Evolutionary conservation across 2,113 vertebrate genomes (phyloP).

Genomic region (Phrynosoma blainvillii): DNA sequence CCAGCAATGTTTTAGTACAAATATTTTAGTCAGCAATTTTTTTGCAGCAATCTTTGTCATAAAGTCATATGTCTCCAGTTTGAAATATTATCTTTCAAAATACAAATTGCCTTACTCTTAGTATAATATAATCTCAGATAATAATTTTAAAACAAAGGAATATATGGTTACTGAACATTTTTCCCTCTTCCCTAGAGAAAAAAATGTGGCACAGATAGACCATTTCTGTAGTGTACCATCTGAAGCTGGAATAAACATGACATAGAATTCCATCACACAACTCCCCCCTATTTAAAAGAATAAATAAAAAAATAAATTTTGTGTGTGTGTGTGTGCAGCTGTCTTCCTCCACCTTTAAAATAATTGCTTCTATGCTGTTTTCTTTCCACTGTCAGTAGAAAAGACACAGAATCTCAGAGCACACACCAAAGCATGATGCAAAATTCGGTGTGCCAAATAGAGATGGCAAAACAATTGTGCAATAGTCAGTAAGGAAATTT

Average conservation of each 20-base stretch:
- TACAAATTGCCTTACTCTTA: neutral
- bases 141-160: neutral
- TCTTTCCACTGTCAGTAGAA: neutral
- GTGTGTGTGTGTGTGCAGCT: too few relatives aligned
- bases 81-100: constrained; percentile 27
- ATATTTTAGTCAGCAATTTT: too few relatives aligned
- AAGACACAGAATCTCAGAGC: neutral
- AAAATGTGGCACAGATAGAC: neutral
- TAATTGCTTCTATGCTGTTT: too few relatives aligned
- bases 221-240: neutral
- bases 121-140: neutral
- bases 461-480: too few relatives aligned
- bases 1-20: too few relatives aligned
- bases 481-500: neutral
- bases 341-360: too few relatives aligned
- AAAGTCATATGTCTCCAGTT: neutral
- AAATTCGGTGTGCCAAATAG: too few relatives aligned
- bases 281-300: neutral
- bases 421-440: neutral
- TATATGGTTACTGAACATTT: neutral
- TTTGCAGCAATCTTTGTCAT: too few relatives aligned
- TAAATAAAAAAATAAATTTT: too few relatives aligned
- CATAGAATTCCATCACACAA: neutral
- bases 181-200: neutral
- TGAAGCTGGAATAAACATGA: neutral